phyloP scores from a whole-genome alignment of 2,113 vertebrate genomes.

The Scopus umbretta region DNA sequence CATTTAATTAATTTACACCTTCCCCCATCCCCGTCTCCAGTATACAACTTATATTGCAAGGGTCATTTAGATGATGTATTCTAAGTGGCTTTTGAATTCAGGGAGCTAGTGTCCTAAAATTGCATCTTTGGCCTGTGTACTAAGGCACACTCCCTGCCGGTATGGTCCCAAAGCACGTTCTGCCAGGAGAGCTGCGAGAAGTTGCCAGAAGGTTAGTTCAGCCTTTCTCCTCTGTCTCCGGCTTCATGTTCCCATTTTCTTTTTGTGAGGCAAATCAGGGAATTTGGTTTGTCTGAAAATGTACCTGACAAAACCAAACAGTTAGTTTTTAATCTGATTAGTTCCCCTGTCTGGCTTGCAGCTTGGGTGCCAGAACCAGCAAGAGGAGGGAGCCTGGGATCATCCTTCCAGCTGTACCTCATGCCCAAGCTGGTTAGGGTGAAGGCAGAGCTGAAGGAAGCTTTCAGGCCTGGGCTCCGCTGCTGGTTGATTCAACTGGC shows the following conservation, averaged over 20 bases:
- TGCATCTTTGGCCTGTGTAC: background rate
- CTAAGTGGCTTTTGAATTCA: background rate
- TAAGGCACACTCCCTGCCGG: fast-evolving
- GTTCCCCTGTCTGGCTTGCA: background rate
- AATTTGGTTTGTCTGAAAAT: background rate
- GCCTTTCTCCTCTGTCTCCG: background rate
- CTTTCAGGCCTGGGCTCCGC: background rate
- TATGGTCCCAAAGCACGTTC: background rate
- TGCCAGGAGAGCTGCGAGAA: fast-evolving
- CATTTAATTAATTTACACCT: background rate
- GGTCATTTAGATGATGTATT: background rate
- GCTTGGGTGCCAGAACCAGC: fast-evolving
- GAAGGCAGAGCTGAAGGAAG: background rate
- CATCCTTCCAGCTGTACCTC: background rate
- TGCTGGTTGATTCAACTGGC: background rate
- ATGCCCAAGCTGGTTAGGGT: background rate
- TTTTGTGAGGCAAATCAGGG: background rate
- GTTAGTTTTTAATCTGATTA: background rate
- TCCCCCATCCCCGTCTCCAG: too few relatives aligned
- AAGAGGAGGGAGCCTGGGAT: background rate
- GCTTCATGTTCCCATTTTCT: background rate
- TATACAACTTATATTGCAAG: background rate
- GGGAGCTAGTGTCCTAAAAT: background rate
- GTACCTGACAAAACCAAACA: background rate
- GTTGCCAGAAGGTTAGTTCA: background rate